Conservation (phyloP, 2,113 vertebrate genomes). For the Colistium nudipinnis region DNA sequence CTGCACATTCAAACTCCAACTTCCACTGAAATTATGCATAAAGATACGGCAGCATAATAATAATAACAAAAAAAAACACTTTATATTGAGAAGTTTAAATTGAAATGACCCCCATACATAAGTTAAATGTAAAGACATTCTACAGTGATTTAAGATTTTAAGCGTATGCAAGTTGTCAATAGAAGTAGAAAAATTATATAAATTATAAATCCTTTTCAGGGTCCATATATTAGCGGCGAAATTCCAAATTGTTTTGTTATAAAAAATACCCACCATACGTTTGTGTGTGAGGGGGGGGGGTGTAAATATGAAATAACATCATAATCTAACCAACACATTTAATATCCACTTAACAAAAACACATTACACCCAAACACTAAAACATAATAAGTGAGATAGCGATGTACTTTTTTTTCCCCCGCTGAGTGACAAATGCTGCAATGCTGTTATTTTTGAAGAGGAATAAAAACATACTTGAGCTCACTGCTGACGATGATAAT, state of each 20-base stretch:
- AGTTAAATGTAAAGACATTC: background rate
- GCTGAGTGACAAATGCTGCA: constrained; percentile 65
- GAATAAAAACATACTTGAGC: constrained; percentile 81
- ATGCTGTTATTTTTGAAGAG: constrained; percentile 77
- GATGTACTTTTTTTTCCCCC: constrained; percentile 57
- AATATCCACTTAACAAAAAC: constrained; percentile 73
- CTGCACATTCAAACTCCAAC: background rate
- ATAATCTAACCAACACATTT: constrained; percentile 45
- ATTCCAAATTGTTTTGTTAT: constrained; percentile 23
- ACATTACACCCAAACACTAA: constrained; percentile 76
- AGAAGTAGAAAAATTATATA: constrained; percentile 7
- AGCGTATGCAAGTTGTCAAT: background rate
- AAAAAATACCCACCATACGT: constrained; percentile 40
- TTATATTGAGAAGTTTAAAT: background rate
- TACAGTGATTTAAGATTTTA: background rate
- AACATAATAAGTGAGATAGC: constrained; percentile 69
- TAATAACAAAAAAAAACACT: background rate
- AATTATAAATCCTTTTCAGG: constrained; percentile 18
- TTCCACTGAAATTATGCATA: background rate
- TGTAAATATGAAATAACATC: constrained; percentile 44
- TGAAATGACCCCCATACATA: background rate
- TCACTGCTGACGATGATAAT: constrained; percentile 76
- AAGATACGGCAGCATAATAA: constrained; percentile 10
- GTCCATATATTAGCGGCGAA: constrained; percentile 22
- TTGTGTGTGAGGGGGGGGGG: background rate